Base-by-base conservation (phyloP, 2,888 invertebrate genomes). In the Amblyjoppa proteus region DNA sequence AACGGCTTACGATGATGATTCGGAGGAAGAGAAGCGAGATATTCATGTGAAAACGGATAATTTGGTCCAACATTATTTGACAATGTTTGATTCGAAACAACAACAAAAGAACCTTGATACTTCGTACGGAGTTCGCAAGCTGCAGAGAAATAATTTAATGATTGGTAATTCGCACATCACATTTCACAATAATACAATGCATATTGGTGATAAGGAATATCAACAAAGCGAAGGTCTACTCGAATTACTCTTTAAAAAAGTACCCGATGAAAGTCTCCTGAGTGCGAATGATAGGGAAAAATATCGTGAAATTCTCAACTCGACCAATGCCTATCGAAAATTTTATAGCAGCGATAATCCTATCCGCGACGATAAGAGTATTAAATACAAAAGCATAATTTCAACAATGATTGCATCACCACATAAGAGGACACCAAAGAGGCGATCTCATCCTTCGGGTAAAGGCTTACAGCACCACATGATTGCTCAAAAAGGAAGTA, bases 191-290 rank as follows among this genome's bases (percentile, higher is more conserved):
- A 34, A 53, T 41, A n/a, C 70, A 20, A 58, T 77, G 25, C 38
- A 49, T 64, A 51, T 83, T 20, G 68, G 76, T 34, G 68, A 81
- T 68, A 66, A 20, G 20, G 51, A 53, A n/a, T 86, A 83, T 69
- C 45, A 51, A 20, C 41, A 31, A 16, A 87, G 79, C 13, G 25
- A 68, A 34, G 85, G 84, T 4, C 80, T 88, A 68, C n/a, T 87
- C 7, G 82, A 86, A 70, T 66, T 83, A 51, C 7, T 86, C 49
- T 84, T 87, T 64, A 77, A 76, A 81, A 80, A 82, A 74, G 11
- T 16, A 25, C 84, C 81, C 6, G n/a, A 81, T 31, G 20, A 20
- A 51, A 7, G 20, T 4, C 1, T 69, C 45, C 25, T 83, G 13
- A 77, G 28, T 13, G n/a, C 70, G 13, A 45, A 34, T 45, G 84